Base-by-base conservation (phyloP, 1,140 invertebrate species). In the Myzus persicae region DNA sequence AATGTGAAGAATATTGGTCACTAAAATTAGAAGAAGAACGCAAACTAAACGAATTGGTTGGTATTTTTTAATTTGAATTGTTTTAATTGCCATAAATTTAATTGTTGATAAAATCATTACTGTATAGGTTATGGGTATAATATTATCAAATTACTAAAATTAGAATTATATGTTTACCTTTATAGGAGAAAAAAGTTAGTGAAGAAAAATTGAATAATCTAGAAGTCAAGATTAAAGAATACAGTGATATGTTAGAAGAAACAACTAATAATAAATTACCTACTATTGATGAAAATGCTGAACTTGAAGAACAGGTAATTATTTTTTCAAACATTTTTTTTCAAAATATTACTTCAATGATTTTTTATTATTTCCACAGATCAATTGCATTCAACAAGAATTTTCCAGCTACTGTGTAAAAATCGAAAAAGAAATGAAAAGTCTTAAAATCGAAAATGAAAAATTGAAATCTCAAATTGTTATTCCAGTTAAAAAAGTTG, bases 1-100 rank as follows among this genome's bases (percentile, higher is more conserved):
- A 97, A 94, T 97, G 97, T 94, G 98, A 98, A 95, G 97, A 98
- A 94, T 98, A 98, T 95, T 98, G 98, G 97, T 95, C 96, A 38
- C 95, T 95, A 18, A 98, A 98, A 95, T 95, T 98, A 51, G 96
- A 97, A 85, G 97, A 98, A 93, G 98, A 98, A 95, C 95, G 98
- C 67, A 96, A 96, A 94, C 95, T 97, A 82, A 97, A 97, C 94
- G 97, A 97, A 93, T 96, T 97, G 93, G 94, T 94, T 94, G 94
- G 40, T 93, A 11, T 38, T 36, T 11, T 51, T 76, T 85, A 51
- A 81, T 31, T 59, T 31, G 3, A 51, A 14, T 59, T 31, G 26
- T 31, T 31, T 22, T 22, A 51, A 51, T 24, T 51, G 22, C 7
- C 5, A 22, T 6, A 51, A 67, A 67, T 67, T 0, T 31, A 67